Percentiles rank a stretch among this genome's conserved stretches.
Evolutionary conservation across 1,140 invertebrate genomes (phyloP).

Genomic region (Sesamia nonagrioides): DNA sequence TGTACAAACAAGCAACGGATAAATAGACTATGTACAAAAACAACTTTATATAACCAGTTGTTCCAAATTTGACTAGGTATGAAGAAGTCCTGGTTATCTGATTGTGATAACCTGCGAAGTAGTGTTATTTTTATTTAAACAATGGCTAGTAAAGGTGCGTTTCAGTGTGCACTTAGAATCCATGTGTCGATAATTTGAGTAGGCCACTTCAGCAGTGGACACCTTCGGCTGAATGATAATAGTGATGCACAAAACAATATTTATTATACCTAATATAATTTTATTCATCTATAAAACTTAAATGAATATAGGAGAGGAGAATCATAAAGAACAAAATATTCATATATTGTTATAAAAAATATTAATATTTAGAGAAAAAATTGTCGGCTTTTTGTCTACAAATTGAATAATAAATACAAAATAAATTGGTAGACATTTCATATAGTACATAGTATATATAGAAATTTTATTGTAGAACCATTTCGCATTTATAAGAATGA

Average conservation of each 20-base stretch:
- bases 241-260: no score
- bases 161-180: neutral
- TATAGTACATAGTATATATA: no score
- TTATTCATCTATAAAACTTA: no score
- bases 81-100: slow-evolving; percentile 25
- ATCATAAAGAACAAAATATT: no score
- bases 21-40: neutral
- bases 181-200: no score
- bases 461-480: neutral
- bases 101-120: slow-evolving; percentile 51
- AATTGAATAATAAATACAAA: neutral
- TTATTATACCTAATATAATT: no score
- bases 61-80: neutral
- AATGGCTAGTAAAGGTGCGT: neutral
- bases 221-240: no score
- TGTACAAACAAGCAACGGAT: neutral
- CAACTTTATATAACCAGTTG: neutral
- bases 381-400: neutral
- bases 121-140: neutral
- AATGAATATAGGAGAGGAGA: no score
- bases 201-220: no score
- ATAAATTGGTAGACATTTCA: neutral
- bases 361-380: no score
- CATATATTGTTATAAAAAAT: no score
- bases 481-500: neutral